Conservation (phyloP, 2,888 invertebrate species). For the Stegophylla sp. region DNA sequence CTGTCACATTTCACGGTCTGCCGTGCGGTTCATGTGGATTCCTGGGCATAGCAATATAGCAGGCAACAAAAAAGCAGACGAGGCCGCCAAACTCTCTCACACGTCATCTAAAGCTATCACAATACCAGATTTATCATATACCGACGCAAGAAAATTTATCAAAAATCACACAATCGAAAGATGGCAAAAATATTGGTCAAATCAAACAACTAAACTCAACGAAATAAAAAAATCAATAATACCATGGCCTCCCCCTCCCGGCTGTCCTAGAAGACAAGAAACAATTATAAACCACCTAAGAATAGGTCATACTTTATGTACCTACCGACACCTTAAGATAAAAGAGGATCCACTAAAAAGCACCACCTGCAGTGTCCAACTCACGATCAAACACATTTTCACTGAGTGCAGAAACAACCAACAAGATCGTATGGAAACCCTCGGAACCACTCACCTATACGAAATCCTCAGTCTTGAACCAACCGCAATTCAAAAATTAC, state of each 20-base stretch:
- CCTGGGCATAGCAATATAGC: too few species aligned
- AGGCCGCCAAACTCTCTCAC: neutral
- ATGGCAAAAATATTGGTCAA: too few species aligned
- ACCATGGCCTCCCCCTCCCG: neutral
- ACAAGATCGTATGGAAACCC: neutral
- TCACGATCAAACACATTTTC: neutral
- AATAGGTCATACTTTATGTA: neutral
- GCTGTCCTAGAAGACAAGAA: neutral
- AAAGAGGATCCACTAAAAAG: neutral
- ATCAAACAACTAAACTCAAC: neutral
- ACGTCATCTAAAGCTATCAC: neutral
- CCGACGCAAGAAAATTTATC: neutral
- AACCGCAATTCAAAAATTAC: neutral
- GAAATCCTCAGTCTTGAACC: constrained; percentile 3
- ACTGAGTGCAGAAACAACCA: neutral
- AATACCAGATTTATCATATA: neutral
- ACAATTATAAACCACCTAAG: neutral
- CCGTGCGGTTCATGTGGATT: too few species aligned
- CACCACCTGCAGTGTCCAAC: neutral
- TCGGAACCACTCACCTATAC: neutral
- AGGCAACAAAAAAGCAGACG: constrained; percentile 3
- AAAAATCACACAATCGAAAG: constrained; percentile 3
- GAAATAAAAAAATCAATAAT: neutral
- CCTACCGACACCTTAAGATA: neutral
- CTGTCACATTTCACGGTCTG: constrained; percentile 17